Evolutionary conservation across 2,888 invertebrate genomes (phyloP).

Genomic region (Halictus ligatus): DNA sequence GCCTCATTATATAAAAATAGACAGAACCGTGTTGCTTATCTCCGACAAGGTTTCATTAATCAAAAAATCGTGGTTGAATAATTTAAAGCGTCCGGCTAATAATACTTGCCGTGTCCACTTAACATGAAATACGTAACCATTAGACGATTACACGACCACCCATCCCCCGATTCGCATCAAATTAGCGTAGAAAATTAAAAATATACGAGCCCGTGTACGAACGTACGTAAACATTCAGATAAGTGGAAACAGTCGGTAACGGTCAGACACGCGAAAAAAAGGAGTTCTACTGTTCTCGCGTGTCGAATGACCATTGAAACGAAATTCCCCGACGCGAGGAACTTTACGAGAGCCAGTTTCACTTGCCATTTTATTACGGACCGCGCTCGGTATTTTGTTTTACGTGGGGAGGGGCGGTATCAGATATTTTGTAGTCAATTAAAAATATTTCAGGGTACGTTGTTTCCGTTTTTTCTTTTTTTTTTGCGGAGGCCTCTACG

Average conservation of each 20-base stretch:
- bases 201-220: background rate
- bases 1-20: no score
- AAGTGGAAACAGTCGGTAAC: background rate
- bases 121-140: background rate
- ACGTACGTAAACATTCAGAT: background rate
- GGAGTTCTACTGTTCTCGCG: background rate
- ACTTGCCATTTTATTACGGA: background rate
- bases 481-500: background rate
- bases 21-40: no score
- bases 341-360: background rate
- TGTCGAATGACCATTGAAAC: background rate
- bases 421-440: constrained; percentile 17
- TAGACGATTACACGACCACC: background rate
- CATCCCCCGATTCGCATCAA: background rate
- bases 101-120: no score
- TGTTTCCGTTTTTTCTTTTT: background rate
- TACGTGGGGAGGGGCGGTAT: background rate
- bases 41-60: background rate
- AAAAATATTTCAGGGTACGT: constrained; percentile 17
- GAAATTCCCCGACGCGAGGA: background rate
- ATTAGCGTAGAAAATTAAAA: background rate
- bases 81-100: no score
- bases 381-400: background rate
- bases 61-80: background rate
- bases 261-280: background rate